Evolutionary conservation across 2,797 vertebrate species (phyloP), one percentile per base, ranked within the genome.

Genomic region (Pangasius djambal): DNA sequence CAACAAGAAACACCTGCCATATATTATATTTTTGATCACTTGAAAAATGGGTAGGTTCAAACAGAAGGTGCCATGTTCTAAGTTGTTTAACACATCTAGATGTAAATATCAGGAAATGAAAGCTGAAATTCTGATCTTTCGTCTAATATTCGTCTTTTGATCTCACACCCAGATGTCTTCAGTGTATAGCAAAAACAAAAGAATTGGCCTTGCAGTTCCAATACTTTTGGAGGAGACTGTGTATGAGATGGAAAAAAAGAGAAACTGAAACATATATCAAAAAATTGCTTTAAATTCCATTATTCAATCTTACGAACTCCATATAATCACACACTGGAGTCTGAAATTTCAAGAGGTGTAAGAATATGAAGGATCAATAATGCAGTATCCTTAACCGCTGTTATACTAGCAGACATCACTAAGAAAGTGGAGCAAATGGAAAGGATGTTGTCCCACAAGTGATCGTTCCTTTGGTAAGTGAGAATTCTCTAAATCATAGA

Each of bases 361-460:
- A 61, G 77, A 37, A 40, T 20, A 40, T 40, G 7, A 72, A 12
- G 7, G 16, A 72, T 48, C 44, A 75, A 52, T 65, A n/a, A 69
- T 69, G 25, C 28, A 25, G n/a, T 18, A 44, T 82, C 94, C 94
- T 96, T 96, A 91, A 96, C 96, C 87, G 82, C 31, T 59, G 6
- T 84, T 83, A 8, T 93, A 97, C 96, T 97, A 2, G 93, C 93
- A 48, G 94, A 94, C 22, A 90, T 96, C 65, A 94, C 94, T 22
- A 93, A 89, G 87, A 96, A 95, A 90, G 94, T 96, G 4, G 90
- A 95, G 90, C 93, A 89, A 89, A 93, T 96, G 92, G 95, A 96
- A 92, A 94, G 91, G 86, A 89, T 88, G 91, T n/a, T 95, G 90
- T 93, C 92, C 40, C 93, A 48, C 0, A 92, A 86, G 44, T 96